Base-by-base conservation (phyloP, 2,888 invertebrate genomes). In the Lepidocyrtoides sp. region DNA sequence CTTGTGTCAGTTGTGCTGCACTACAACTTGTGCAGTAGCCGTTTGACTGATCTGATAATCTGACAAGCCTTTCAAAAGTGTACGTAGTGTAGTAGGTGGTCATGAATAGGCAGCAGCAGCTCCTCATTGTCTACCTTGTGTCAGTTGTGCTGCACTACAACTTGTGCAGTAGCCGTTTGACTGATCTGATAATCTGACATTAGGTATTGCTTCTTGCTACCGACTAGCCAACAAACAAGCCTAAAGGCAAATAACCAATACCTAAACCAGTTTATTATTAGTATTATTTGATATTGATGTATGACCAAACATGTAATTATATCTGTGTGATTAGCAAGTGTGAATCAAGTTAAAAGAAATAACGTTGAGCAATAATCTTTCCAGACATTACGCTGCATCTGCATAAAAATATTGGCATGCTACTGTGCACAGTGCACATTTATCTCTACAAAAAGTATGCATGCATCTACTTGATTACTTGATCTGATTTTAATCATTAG, bases 221-320 rank as follows among this genome's bases (percentile, higher is more conserved):
- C 17, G 17, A 14, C 17, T 54, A 26, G 23, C 26, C 60, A 8
- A 26, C 26, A 60, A 57, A 60, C 26, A 60, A 60, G 57, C 57
- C 57, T 20, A 17, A 57, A 10, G 57, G 12, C 51, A n/a, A n/a
- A 4, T 41, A 7, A 48, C 48, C 41, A 23, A 41, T 82, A 20
- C 23, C 23, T 41, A 82, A 82, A 82, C 81, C 81, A 82, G 81
- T 82, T 82, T 82, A 82, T 82, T n/a, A n/a, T n/a, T n/a, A n/a
- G n/a, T 82, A 60, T 29, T 41, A 82, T 60, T 82, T 41, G 60
- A 60, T 82, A 41, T n/a, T n/a, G n/a, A n/a, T n/a, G n/a, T n/a
- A n/a, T n/a, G 41, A 10, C 81, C 17, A 51, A 63, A 60, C 81
- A 36, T 60, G 81, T 63, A 63, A 82, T 82, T 82, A 82, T 20